Base-by-base conservation (phyloP, 2,113 vertebrate species). In the Chauna torquata region DNA sequence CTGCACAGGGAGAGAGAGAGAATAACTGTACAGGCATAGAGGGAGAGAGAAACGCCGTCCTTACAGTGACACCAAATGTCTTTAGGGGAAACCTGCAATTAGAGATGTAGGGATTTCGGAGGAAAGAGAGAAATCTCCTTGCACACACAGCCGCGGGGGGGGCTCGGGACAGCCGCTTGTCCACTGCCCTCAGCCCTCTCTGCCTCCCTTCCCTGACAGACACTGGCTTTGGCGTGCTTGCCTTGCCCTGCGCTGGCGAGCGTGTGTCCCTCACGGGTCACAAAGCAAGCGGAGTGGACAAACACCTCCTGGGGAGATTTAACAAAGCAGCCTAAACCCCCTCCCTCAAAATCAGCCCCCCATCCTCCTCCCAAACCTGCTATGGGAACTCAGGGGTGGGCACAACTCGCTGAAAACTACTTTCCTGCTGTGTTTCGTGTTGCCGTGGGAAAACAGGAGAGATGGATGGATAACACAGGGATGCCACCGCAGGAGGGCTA, bases 51-150 rank as follows among this genome's bases (percentile, higher is more conserved):
- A 96, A 94, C 6, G 72, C 81, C 34, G 97, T 98, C 98, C 98
- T 98, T 98, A 98, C 78, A 98, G 97, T 97, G 98, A 98, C 98
- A 98, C 98, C 96, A 98, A 98, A 98, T 97, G 96, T 98, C 96
- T 97, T 98, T 84, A 92, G 96, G 97, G 96, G 97, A 97, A 96
- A 97, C 84, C 92, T 97, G 96, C 97, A 97, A 77, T 96, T 85
- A 83, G 81, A 95, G 82, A 58, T 11, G 80, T 86, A 96, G 80
- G 80, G 65, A 91, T 95, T 88, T 66, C 22, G 32, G 47, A 71
- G 85, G 42, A 85, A 89, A 71, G 61, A 24, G 58, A 89, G 36
- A 87, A 52, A 84, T 49, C 49, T 64, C 66, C 54, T 70, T 6
- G 3, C 47, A 52, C 65, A 38, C 11, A 11, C 16, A 20, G 47